These are phyloP conservation scores for Acanthosoma haemorrhoidale DNA, from an alignment of 2,888 invertebrate genomes.

Conservation along the genomic window DNA sequence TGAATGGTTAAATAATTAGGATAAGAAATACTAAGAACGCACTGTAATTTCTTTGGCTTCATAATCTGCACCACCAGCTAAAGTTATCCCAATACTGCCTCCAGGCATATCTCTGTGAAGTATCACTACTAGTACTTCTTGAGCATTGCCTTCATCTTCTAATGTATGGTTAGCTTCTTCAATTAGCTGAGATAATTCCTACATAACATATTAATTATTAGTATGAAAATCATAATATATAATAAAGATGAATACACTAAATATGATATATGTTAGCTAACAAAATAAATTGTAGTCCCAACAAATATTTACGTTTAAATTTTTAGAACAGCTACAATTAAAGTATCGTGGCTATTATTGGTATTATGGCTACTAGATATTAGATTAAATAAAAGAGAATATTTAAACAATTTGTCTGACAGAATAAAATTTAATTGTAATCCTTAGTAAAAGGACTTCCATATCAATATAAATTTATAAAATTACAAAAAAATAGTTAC, in stretches of 20 bases:
- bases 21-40: slow-evolving; percentile 44
- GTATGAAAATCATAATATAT: not conserved
- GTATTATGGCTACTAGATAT: no score
- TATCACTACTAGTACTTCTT: slow-evolving; percentile 59
- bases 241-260: not conserved
- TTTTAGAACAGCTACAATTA: no score
- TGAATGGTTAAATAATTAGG: not conserved
- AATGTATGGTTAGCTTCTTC: slow-evolving; percentile 63
- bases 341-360: no score
- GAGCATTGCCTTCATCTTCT: slow-evolving; percentile 48
- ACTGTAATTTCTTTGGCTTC: slow-evolving; percentile 89
- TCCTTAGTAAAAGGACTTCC: no score
- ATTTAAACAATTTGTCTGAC: no score
- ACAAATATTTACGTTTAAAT: no score
- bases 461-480: no score
- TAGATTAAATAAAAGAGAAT: no score
- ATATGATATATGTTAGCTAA: no score
- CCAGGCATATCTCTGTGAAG: slow-evolving; percentile 62
- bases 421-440: no score
- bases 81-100: slow-evolving; percentile 76
- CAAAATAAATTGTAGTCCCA: no score
- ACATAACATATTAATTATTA: slow-evolving; percentile 5
- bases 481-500: no score
- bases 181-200: slow-evolving; percentile 59
- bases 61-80: slow-evolving; percentile 85